Evolutionary conservation across 2,113 vertebrate genomes (phyloP).

Genomic region (Octodon degus): DNA sequence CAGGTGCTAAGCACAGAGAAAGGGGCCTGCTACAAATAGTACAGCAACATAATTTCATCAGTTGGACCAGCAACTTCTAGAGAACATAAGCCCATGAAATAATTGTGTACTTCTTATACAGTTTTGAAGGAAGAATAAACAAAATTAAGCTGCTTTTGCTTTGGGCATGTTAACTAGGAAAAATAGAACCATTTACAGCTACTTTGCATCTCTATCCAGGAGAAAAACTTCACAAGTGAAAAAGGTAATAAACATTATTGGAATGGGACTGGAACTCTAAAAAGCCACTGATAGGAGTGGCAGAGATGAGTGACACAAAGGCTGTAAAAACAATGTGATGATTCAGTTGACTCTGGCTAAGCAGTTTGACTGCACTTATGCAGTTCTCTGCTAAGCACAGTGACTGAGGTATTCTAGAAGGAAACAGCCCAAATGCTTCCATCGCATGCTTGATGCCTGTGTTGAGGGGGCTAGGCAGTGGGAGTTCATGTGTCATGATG

Average conservation of each 20-base stretch:
- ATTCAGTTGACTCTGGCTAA: background rate
- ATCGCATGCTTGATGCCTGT: rapidly evolving
- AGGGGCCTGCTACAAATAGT: background rate
- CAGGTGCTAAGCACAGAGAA: background rate
- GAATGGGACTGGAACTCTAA: background rate
- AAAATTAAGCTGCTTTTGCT: background rate
- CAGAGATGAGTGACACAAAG: background rate
- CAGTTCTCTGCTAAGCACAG: background rate
- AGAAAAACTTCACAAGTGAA: constrained; percentile 8
- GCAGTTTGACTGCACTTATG: background rate
- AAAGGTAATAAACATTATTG: background rate
- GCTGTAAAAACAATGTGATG: background rate
- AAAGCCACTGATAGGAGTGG: background rate
- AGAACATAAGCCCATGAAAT: background rate
- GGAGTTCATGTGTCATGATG: background rate
- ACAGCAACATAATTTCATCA: background rate
- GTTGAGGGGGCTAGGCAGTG: background rate
- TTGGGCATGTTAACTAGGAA: background rate
- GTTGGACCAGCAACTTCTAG: background rate
- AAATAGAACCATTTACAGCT: background rate
- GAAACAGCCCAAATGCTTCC: background rate
- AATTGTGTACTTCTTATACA: background rate
- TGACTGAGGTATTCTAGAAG: background rate
- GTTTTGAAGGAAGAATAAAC: background rate
- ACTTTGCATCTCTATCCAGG: background rate